phyloP scores from a whole-genome alignment of 1,140 invertebrate genomes.

The Psilanteris sp. region DNA sequence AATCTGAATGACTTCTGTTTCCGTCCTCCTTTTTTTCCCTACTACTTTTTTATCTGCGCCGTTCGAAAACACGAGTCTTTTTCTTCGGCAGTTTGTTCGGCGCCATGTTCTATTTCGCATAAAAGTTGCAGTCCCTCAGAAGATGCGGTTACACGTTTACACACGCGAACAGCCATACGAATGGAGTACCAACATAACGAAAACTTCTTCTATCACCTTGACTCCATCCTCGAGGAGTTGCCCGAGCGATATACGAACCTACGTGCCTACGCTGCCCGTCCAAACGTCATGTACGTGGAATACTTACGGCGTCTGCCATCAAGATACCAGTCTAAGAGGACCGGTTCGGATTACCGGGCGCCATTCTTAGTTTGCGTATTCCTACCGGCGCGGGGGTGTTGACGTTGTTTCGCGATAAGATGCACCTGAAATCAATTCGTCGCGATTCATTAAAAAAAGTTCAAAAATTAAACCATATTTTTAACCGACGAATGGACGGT shows the following conservation, averaged over 20 bases:
- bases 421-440: not conserved
- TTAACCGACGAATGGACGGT: no score
- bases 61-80: conserved; percentile 35
- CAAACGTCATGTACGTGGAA: conserved; percentile 71
- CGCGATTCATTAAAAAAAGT: no score
- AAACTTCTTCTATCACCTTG: conserved; percentile 69
- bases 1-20: conserved; percentile 16
- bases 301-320: conserved; percentile 62
- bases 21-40: not conserved
- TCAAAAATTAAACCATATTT: no score
- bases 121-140: conserved; percentile 70
- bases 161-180: conserved; percentile 50
- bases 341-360: conserved; percentile 20
- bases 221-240: conserved; percentile 49
- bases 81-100: conserved; percentile 72
- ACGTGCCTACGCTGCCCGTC: conserved; percentile 68
- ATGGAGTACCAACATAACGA: conserved; percentile 66
- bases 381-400: not conserved
- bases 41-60: conserved; percentile 2
- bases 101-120: conserved; percentile 71
- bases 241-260: conserved; percentile 70
- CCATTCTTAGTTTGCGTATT: conserved; percentile 33
- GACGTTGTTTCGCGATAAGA: not conserved
- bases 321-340: conserved; percentile 44
- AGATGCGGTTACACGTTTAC: conserved; percentile 69